These are phyloP conservation scores for Pristionchus mayeri DNA, from an alignment of 2,888 invertebrate species.

Conservation along the genomic window DNA sequence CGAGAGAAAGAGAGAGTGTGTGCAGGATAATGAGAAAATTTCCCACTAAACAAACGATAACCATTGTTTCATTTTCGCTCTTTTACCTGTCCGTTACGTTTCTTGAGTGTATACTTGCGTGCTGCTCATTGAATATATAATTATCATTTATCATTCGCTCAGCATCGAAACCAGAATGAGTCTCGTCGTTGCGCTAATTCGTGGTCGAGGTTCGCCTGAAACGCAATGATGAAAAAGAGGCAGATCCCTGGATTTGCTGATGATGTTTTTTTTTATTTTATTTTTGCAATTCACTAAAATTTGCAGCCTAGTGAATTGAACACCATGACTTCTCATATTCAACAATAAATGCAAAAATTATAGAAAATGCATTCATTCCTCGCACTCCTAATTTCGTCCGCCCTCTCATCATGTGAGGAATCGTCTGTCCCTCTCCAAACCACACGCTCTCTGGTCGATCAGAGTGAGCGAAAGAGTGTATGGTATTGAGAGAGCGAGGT, in stretches of 20 bases:
- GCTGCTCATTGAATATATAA: neutral
- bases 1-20: too few species aligned
- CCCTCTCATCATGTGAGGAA: neutral
- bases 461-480: too few species aligned
- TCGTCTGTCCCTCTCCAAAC: neutral
- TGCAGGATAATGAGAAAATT: too few species aligned
- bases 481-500: too few species aligned
- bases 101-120: neutral
- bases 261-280: neutral
- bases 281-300: neutral
- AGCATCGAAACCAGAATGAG: constrained; percentile 31
- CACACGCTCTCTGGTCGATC: too few species aligned
- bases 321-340: neutral
- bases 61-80: neutral
- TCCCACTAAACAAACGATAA: too few species aligned
- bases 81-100: neutral
- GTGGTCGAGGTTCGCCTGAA: constrained; percentile 12
- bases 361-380: too few species aligned
- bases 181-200: neutral
- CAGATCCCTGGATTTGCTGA: neutral
- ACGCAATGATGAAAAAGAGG: neutral
- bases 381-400: too few species aligned
- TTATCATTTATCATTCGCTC: neutral
- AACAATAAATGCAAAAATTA: neutral
- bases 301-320: too few species aligned